Base-by-base conservation (phyloP, 2,797 vertebrate species). In the Pangasius djambal region DNA sequence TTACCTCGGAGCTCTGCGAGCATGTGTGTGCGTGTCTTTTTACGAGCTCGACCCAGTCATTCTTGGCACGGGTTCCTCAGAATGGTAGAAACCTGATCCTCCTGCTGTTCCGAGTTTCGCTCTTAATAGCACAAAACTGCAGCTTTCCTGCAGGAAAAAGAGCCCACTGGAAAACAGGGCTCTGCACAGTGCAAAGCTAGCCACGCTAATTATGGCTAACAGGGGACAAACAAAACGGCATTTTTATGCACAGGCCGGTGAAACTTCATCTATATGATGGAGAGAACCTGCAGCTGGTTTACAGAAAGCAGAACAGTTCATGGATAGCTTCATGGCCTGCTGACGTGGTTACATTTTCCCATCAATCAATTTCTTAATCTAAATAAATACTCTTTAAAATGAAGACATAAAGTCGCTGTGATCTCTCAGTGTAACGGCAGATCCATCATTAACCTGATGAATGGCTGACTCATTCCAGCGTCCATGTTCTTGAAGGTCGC, bases 71-170 rank as follows among this genome's bases (percentile, higher is more conserved):
- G 72, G 20, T 91, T 92, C 89, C 78, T 69, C 83, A 88, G 67
- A 89, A 93, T 81, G 86, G 93, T 34, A 90, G 94, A 94, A 94
- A 94, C 84, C 90, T 48, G 93, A 95, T 93, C 90, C 89, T 50
- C 91, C 91, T 89, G 91, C 91, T 87, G 88, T 90, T 92, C 89
- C 20, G 85, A 88, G 85, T 92, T 92, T 93, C 63, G 88, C 92
- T 91, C 89, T 93, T 93, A 94, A 94, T 94, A 93, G 92, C 93
- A 89, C 89, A 93, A 93, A 94, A 93, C 92, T 93, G 90, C 90
- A 20, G 88, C 75, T 84, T 72, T 91, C 89, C 90, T 93, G 31
- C 28, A 90, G 90, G 90, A 94, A 79, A 91, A 93, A 86, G 84
- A 83, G 44, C 48, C 37, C 69, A 28, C 34, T 67, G 79, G 61